Conservation (phyloP, 2,797 vertebrate genomes). For the Coendou prehensilis region DNA sequence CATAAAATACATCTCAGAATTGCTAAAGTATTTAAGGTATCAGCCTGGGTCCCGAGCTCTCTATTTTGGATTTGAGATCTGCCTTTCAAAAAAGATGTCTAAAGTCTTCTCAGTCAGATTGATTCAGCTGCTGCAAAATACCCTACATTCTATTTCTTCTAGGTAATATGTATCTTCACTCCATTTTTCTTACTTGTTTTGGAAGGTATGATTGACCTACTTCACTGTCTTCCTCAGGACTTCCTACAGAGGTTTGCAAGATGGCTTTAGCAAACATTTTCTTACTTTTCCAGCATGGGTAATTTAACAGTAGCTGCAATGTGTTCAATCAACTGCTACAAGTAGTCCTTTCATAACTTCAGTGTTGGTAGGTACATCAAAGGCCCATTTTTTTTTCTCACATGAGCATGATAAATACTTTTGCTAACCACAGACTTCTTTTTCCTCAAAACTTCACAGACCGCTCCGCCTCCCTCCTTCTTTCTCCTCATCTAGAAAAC, state of each 20-base stretch:
- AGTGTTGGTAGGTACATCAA: neutral
- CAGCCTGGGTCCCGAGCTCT: neutral
- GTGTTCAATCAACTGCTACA: neutral
- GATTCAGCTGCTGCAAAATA: neutral
- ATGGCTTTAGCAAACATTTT: constrained; percentile 28
- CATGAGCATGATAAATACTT: neutral
- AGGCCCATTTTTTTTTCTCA: neutral
- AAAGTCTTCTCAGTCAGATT: neutral
- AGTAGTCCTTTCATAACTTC: neutral
- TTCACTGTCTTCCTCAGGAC: neutral
- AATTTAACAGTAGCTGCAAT: constrained; percentile 23
- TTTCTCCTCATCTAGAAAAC: neutral
- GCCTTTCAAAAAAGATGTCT: neutral
- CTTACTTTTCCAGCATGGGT: neutral
- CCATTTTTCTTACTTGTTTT: neutral
- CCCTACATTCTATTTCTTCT: neutral
- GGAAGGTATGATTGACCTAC: neutral
- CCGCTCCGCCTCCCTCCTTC: neutral
- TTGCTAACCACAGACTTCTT: neutral
- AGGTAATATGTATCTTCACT: neutral
- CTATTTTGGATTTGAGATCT: neutral
- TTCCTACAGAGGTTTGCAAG: neutral
- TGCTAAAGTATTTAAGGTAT: neutral
- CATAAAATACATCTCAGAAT: neutral
- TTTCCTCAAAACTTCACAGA: neutral